Percentiles rank a stretch among this genome's conserved stretches.
Conservation (phyloP, 2,888 invertebrate species). For the Drosophila percnosoma region DNA sequence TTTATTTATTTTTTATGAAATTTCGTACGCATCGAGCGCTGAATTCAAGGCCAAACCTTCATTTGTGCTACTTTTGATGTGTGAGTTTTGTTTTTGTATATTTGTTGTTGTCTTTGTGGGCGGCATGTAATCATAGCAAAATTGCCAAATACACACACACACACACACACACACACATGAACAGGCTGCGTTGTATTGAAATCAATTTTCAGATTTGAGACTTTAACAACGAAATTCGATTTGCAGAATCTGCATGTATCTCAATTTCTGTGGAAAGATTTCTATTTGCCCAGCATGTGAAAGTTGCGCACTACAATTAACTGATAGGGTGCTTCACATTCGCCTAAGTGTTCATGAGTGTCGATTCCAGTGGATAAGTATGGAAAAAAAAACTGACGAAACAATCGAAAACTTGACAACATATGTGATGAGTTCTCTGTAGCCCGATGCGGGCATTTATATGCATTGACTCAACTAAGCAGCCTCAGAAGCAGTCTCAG, state of each 20-base stretch:
- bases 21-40: conserved; percentile 53
- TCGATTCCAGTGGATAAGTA: conserved; percentile 18
- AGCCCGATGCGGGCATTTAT: not conserved
- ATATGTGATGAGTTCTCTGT: not conserved
- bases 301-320: conserved; percentile 39
- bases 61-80: conserved; percentile 67
- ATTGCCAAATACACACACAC: too few species aligned
- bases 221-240: not conserved
- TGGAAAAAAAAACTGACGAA: not conserved
- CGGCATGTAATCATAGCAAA: conserved; percentile 4
- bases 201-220: conserved; percentile 50
- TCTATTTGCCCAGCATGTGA: conserved; percentile 54
- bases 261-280: conserved; percentile 25
- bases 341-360: conserved; percentile 19
- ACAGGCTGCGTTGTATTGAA: not conserved
- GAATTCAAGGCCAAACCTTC: conserved; percentile 72
- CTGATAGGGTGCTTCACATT: conserved; percentile 42
- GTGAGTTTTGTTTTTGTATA: conserved; percentile 1
- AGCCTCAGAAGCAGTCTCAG: not conserved
- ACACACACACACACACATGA: too few species aligned
- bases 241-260: not conserved
- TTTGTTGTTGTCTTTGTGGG: conserved; percentile 38
- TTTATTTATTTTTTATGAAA: conserved; percentile 11
- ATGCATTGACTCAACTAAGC: not conserved
- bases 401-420: not conserved